Base-by-base conservation (phyloP, 2,113 vertebrate species). In the Callorhinus ursinus region DNA sequence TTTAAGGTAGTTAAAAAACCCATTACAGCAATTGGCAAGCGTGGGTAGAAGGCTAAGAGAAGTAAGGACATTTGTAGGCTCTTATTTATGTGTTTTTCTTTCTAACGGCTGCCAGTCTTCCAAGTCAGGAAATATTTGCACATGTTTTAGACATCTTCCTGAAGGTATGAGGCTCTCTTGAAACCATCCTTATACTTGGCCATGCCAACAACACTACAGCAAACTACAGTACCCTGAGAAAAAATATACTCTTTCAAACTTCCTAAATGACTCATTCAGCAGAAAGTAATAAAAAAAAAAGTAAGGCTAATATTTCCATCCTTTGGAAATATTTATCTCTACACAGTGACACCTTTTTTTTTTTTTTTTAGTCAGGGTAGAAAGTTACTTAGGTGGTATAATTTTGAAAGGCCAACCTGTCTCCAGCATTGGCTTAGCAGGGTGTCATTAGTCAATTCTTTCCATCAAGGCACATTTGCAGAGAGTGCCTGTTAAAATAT, bases 41-140 rank as follows among this genome's bases (percentile, higher is more conserved):
- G 0, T 93, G 16, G 24, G 31, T 88, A 95, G 86, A 97, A 97
- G 82, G 19, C 69, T 49, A 85, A 93, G 82, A 97, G 95, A 97
- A 98, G 89, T 89, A 97, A 97, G 84, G 80, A 8, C 49, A 91
- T 93, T 97, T 94, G 74, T 94, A 97, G 85, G 65, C 53, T 97
- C 74, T 96, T 97, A 96, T 96, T 97, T 97, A 96, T 93, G 91
- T 97, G 92, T 97, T 98, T 97, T 98, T 97, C 90, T 98, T 98
- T 97, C 96, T 96, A 97, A 97, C 7, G 57, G 71, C 39, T 97
- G 96, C 96, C 96, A 97, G 57, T 96, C 90, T 95, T 97, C 96
- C 89, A 93, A 95, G 92, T 97, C 86, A 97, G 93, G 95, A 98
- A 98, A 98, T 96, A 97, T 97, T 96, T 98, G 84, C 93, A 96